Conservation (phyloP, 2,888 invertebrate species). For the Julus scandinavius region DNA sequence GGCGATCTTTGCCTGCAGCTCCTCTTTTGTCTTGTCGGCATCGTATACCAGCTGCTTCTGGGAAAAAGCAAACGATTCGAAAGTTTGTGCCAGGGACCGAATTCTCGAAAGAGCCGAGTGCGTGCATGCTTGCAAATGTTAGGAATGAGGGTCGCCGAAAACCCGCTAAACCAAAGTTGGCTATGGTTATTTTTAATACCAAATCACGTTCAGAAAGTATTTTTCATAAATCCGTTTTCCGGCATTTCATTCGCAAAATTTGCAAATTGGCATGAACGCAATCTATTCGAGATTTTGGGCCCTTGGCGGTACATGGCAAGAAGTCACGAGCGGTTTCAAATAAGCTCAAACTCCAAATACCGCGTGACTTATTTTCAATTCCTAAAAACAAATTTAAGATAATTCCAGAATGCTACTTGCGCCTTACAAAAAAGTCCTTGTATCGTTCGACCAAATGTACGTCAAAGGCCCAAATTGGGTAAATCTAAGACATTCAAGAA, state of each 20-base stretch:
- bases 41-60: slow-evolving; percentile 45
- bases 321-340: no score
- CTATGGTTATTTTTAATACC: background rate
- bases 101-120: background rate
- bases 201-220: background rate
- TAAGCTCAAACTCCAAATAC: no score
- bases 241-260: background rate
- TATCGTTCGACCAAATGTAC: no score
- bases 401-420: no score
- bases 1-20: background rate
- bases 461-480: background rate
- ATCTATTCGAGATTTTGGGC: background rate
- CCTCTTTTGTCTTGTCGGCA: background rate
- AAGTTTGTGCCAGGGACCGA: background rate
- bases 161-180: background rate
- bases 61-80: background rate
- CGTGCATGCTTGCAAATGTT: background rate
- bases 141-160: background rate
- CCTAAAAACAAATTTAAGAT: no score
- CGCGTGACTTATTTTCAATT: no score
- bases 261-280: background rate
- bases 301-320: no score
- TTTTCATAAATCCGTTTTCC: background rate
- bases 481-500: background rate
- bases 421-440: no score